phyloP scores from a whole-genome alignment of 2,113 vertebrate genomes.

The Neolamprologus hecqui region DNA sequence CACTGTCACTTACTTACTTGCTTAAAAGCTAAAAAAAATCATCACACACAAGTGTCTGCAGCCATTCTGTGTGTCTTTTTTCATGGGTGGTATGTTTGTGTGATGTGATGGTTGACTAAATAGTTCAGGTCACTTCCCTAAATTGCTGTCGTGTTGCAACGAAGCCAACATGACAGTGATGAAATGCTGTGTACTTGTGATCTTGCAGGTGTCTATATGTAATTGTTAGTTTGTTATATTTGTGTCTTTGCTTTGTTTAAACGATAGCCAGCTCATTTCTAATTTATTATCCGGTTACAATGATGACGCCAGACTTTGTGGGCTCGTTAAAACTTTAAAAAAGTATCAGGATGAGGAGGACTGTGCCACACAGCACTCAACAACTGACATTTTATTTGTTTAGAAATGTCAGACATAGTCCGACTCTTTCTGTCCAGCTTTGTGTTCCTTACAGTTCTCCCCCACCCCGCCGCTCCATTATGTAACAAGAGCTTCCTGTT shows the following conservation, averaged over 20 bases:
- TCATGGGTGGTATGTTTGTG: neutral
- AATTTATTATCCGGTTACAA: neutral
- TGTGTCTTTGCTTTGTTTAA: neutral
- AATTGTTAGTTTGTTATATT: neutral
- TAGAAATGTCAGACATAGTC: neutral
- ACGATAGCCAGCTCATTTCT: neutral
- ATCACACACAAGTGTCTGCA: neutral
- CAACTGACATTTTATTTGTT: neutral
- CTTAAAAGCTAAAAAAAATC: neutral
- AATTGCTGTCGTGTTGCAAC: neutral
- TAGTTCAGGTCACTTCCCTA: neutral
- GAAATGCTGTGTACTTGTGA: neutral
- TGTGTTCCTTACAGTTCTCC: conserved; percentile 8
- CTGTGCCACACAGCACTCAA: neutral
- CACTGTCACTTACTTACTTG: neutral
- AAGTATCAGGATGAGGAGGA: neutral
- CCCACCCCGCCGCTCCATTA: neutral
- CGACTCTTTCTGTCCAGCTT: neutral
- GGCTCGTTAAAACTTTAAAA: neutral
- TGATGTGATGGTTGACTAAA: neutral
- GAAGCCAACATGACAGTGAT: neutral
- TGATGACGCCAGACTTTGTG: neutral
- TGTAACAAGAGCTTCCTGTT: conserved; percentile 62
- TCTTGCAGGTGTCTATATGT: neutral
- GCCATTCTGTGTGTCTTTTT: neutral